Evolutionary conservation across 1,140 invertebrate species (phyloP).

Genomic region (Lepidurus couesii): DNA sequence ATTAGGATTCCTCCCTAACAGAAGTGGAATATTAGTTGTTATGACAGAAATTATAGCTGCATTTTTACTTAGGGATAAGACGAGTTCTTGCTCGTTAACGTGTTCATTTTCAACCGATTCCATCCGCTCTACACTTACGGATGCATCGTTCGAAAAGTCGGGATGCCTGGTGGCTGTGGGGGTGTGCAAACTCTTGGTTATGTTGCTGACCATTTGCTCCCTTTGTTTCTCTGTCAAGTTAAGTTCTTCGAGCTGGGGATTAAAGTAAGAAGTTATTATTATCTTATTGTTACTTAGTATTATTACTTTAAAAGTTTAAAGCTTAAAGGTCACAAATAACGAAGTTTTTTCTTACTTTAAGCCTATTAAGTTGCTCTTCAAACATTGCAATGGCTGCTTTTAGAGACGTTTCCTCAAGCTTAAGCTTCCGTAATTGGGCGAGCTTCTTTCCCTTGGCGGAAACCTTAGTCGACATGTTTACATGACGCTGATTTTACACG

Average conservation of each 20-base stretch:
- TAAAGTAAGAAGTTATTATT: background rate
- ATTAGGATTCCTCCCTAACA: background rate
- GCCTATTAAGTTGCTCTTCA: constrained; percentile 2
- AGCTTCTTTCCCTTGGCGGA: background rate
- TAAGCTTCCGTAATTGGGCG: background rate
- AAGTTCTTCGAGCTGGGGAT: background rate
- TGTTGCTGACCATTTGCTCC: background rate
- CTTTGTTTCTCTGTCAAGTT: background rate
- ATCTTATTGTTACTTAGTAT: background rate
- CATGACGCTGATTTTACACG: background rate
- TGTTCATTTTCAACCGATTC: background rate
- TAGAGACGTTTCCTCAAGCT: background rate
- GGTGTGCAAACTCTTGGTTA: background rate
- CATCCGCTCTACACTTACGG: background rate
- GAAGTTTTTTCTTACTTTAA: background rate
- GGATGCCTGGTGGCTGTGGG: background rate
- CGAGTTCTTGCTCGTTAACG: background rate
- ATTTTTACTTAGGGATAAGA: background rate
- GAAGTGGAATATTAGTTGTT: background rate
- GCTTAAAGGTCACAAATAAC: no score
- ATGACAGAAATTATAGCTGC: background rate
- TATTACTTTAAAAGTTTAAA: background rate
- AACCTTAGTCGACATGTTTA: background rate
- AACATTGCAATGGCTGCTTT: constrained; percentile 9
- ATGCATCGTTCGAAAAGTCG: background rate